Conservation (phyloP, 2,888 invertebrate species). For the Sminthurides aquaticus region DNA sequence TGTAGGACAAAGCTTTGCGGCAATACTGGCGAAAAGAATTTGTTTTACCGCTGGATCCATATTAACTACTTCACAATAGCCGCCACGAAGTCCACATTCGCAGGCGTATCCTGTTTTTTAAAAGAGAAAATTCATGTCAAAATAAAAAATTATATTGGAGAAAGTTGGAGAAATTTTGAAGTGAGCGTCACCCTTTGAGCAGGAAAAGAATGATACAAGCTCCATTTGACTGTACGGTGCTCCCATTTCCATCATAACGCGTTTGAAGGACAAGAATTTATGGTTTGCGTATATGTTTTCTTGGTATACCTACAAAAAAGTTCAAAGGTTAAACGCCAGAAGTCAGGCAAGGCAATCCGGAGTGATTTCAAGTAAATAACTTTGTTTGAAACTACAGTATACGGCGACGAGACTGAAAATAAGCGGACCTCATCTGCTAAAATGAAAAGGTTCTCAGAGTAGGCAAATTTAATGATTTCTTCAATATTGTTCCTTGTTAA, state of each 20-base stretch:
- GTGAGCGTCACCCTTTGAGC: conserved; percentile 68
- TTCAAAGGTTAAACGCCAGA: conserved; percentile 31
- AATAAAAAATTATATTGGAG: too few species aligned
- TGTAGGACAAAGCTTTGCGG: conserved; percentile 90
- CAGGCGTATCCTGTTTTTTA: conserved; percentile 64
- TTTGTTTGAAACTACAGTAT: background rate
- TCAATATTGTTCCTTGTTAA: conserved; percentile 81
- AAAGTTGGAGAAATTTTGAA: too few species aligned
- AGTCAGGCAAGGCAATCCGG: background rate
- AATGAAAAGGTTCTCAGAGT: conserved; percentile 72
- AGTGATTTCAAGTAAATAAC: background rate
- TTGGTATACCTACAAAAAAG: conserved; percentile 87
- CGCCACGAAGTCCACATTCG: conserved; percentile 93
- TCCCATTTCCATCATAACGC: conserved; percentile 84
- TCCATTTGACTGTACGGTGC: conserved; percentile 72
- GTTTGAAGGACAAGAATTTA: conserved; percentile 90
- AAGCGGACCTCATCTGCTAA: conserved; percentile 85
- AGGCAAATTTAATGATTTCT: conserved; percentile 82
- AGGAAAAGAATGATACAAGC: conserved; percentile 91
- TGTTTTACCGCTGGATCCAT: conserved; percentile 74
- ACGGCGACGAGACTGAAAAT: background rate
- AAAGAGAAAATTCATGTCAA: too few species aligned
- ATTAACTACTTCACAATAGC: conserved; percentile 87
- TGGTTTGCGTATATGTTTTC: conserved; percentile 88
- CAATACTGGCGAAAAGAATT: conserved; percentile 79